Conservation (phyloP, 2,113 vertebrate species). For the Gambusia affinis region DNA sequence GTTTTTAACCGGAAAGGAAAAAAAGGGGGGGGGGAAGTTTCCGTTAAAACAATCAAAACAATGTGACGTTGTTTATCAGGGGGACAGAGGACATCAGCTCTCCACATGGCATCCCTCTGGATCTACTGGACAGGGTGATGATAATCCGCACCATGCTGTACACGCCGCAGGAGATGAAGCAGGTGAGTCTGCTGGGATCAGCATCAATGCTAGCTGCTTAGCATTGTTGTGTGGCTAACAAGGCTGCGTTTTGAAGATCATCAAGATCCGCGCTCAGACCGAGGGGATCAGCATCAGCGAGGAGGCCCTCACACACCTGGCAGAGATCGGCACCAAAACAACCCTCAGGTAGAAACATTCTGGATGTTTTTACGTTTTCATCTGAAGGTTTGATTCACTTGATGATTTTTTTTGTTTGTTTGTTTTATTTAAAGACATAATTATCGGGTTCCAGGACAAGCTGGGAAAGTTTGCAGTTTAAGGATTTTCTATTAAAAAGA, state of each 20-base stretch:
- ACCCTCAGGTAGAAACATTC: slow-evolving; percentile 87
- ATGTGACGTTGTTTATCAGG: slow-evolving; percentile 67
- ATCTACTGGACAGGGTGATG: slow-evolving; percentile 95
- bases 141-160: slow-evolving; percentile 98
- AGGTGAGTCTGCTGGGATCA: slow-evolving; percentile 76
- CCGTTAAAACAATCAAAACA: background rate
- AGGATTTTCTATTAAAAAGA: background rate
- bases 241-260: slow-evolving; percentile 82
- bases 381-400: too few species aligned
- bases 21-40: background rate
- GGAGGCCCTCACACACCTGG: slow-evolving; percentile 90
- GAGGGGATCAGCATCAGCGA: slow-evolving; percentile 94
- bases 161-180: slow-evolving; percentile 96
- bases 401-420: too few species aligned
- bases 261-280: slow-evolving; percentile 96
- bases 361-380: background rate
- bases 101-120: slow-evolving; percentile 94
- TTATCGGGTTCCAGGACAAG: too few species aligned
- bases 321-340: slow-evolving; percentile 96
- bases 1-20: background rate
- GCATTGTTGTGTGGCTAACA: background rate
- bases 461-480: background rate
- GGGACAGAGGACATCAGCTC: slow-evolving; percentile 95
- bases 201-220: too few species aligned
- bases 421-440: too few species aligned